Evolutionary conservation across 2,113 vertebrate genomes (phyloP).

Genomic region (Oophaga pumilio): DNA sequence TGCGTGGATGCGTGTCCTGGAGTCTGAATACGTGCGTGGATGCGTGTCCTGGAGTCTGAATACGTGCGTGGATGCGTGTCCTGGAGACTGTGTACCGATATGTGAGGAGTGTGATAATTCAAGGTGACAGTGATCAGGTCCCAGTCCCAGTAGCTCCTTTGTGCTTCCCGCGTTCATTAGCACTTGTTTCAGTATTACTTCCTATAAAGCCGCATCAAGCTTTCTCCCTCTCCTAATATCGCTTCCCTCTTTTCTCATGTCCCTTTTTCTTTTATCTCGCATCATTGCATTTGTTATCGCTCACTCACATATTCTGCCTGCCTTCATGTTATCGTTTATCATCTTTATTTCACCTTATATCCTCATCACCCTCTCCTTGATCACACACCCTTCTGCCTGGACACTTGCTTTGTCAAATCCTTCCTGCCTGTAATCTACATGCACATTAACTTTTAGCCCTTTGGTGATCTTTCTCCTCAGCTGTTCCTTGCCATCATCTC

Average conservation of each 20-base stretch:
- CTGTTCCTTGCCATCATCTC: neutral
- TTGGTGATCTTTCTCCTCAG: neutral
- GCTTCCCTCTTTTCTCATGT: conserved; percentile 44
- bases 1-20: neutral
- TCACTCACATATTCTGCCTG: conserved; percentile 26
- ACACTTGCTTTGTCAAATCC: conserved; percentile 55
- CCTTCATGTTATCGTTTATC: conserved; percentile 41
- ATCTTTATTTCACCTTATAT: neutral
- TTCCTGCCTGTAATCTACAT: conserved; percentile 6
- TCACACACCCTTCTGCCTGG: neutral
- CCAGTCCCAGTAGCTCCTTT: conserved; percentile 15
- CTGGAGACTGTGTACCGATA: neutral
- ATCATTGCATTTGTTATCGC: conserved; percentile 58
- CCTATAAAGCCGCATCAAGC: neutral
- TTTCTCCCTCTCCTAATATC: neutral
- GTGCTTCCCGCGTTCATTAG: neutral
- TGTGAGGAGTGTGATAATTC: neutral
- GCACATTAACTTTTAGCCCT: conserved; percentile 18
- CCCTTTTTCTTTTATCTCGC: conserved; percentile 16
- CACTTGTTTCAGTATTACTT: neutral
- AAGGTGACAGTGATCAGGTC: conserved; percentile 38
- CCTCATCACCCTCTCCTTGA: neutral
- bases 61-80: neutral
- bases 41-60: neutral
- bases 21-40: neutral